Evolutionary conservation across 2,113 vertebrate genomes (phyloP).

Genomic region (Toxostoma redivivum): DNA sequence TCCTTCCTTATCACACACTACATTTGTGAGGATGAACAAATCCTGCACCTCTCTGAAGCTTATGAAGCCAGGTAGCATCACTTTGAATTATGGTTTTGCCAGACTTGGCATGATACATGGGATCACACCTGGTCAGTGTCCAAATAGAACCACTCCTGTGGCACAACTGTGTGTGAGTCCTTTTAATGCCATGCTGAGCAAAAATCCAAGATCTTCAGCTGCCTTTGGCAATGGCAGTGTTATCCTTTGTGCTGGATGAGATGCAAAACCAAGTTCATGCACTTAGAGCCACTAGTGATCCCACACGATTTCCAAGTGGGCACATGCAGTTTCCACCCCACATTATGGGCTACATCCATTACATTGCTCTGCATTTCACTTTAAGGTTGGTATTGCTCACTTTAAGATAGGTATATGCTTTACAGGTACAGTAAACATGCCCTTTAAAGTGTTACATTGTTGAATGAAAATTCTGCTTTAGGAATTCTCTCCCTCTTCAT

Average conservation of each 20-base stretch:
- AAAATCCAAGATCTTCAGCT: not conserved
- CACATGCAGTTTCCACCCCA: not conserved
- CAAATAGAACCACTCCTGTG: rapidly evolving
- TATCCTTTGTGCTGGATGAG: not conserved
- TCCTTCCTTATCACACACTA: not conserved
- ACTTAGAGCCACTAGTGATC: rapidly evolving
- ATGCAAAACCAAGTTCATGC: not conserved
- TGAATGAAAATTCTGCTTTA: not conserved
- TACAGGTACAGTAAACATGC: not conserved
- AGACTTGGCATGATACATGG: not conserved
- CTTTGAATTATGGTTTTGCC: not conserved
- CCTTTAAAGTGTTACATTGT: not conserved
- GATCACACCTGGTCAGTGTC: rapidly evolving
- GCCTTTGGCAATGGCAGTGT: rapidly evolving
- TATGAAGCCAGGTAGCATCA: not conserved
- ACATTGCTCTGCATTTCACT: not conserved
- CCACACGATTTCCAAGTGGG: not conserved
- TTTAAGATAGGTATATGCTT: not conserved
- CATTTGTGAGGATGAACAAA: not conserved
- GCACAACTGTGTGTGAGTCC: rapidly evolving
- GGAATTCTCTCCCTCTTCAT: not conserved
- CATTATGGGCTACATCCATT: not conserved
- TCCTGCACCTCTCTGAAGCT: not conserved
- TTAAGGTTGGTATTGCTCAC: not conserved
- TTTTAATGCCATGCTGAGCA: not conserved